Evolutionary conservation across 2,888 invertebrate genomes (phyloP).

Genomic region (Nipponacmea schrenckii): DNA sequence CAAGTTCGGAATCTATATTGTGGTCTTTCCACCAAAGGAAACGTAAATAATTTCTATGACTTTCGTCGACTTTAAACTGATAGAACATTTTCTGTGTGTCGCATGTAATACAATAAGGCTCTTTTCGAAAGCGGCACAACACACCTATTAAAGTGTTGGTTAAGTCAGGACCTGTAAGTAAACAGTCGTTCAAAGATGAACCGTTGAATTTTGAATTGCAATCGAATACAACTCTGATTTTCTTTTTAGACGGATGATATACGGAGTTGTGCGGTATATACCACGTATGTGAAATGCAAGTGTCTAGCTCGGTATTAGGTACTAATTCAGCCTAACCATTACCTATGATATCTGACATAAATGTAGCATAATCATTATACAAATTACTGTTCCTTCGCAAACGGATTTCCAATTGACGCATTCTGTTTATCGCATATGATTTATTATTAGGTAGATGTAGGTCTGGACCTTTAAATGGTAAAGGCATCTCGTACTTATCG

Average conservation of each 20-base stretch:
- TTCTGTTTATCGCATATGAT: too few species aligned
- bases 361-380: too few species aligned
- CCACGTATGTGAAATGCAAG: not conserved
- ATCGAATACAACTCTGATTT: conserved; percentile 32
- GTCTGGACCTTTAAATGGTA: too few species aligned
- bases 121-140: conserved; percentile 27
- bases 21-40: conserved; percentile 29
- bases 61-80: conserved; percentile 13
- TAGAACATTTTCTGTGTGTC: conserved; percentile 34
- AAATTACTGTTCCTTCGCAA: too few species aligned
- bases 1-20: conserved; percentile 7
- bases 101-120: conserved; percentile 28
- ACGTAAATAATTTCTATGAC: conserved; percentile 26
- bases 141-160: conserved; percentile 33
- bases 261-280: not conserved
- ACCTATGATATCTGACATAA: too few species aligned
- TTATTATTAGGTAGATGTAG: too few species aligned
- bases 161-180: conserved; percentile 33
- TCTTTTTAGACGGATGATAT: not conserved
- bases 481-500: too few species aligned
- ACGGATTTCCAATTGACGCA: too few species aligned
- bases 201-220: conserved; percentile 28
- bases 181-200: conserved; percentile 22
- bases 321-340: too few species aligned
- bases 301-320: not conserved